Percentiles rank a stretch among this genome's conserved stretches.
These are phyloP conservation scores for Elegia similella DNA, from an alignment of 2,888 invertebrate species.

Conservation along the genomic window DNA sequence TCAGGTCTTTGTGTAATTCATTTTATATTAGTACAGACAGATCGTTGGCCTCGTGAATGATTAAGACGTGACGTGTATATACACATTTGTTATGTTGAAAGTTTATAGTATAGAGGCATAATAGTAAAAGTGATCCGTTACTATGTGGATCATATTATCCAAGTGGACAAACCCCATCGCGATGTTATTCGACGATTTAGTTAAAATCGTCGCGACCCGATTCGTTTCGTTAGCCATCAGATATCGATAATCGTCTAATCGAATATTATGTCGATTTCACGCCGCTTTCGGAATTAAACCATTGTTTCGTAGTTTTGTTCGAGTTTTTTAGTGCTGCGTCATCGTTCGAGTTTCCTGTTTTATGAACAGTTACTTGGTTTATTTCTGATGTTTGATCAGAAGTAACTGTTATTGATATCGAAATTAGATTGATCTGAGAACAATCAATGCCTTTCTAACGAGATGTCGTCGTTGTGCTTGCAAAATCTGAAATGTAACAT, in stretches of 20 bases:
- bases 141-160: too few relatives aligned
- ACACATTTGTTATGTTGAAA: too few relatives aligned
- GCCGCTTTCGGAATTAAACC: slow-evolving; percentile 56
- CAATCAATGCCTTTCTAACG: slow-evolving; percentile 15
- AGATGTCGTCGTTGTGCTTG: not conserved
- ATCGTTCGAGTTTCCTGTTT: slow-evolving; percentile 31
- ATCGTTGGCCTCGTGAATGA: too few relatives aligned
- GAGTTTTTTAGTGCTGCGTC: slow-evolving; percentile 33
- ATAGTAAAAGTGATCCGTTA: too few relatives aligned
- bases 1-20: too few relatives aligned
- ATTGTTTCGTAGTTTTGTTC: slow-evolving; percentile 46
- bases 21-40: too few relatives aligned
- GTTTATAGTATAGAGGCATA: too few relatives aligned
- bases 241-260: slow-evolving; percentile 45
- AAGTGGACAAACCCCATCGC: slow-evolving; percentile 19
- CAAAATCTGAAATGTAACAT: too few relatives aligned
- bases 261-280: slow-evolving; percentile 60
- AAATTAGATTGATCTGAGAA: not conserved
- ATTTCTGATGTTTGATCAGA: slow-evolving; percentile 24
- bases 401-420: slow-evolving; percentile 3
- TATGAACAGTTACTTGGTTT: slow-evolving; percentile 19
- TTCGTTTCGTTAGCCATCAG: slow-evolving; percentile 57
- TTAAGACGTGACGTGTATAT: too few relatives aligned
- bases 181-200: slow-evolving; percentile 30
- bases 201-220: slow-evolving; percentile 38